Evolutionary conservation across 2,113 vertebrate genomes (phyloP).

Genomic region (Nothoprocta pentlandii): DNA sequence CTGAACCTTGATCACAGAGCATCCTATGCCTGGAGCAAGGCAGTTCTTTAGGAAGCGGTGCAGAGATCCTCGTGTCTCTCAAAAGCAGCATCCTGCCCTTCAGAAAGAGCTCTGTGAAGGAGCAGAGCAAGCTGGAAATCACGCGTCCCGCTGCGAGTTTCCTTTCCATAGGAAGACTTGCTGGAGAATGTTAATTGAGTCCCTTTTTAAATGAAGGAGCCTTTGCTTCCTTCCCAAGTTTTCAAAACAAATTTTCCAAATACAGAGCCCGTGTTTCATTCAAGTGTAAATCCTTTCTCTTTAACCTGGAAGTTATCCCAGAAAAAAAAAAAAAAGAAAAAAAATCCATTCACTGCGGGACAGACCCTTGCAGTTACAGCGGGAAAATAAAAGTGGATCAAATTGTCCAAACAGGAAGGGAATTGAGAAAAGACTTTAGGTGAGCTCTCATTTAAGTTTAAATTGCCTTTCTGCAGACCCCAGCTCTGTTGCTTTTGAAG

Average conservation of each 20-base stretch:
- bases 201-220: constrained; percentile 49
- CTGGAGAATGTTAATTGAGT: constrained; percentile 64
- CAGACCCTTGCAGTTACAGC: constrained; percentile 1
- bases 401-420: constrained; percentile 57
- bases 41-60: constrained; percentile 1
- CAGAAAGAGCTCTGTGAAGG: constrained; percentile 31
- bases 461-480: neutral
- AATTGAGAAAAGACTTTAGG: constrained; percentile 28
- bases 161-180: constrained; percentile 48
- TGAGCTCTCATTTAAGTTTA: neutral
- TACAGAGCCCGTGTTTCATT: constrained; percentile 63
- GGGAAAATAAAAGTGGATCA: constrained; percentile 23
- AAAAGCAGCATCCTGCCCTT: neutral
- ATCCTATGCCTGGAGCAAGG: neutral
- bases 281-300: constrained; percentile 71
- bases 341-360: constrained; percentile 54
- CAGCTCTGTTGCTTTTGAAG: constrained; percentile 35
- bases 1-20: neutral
- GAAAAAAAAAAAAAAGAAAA: constrained; percentile 23
- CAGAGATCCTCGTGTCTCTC: constrained; percentile 15
- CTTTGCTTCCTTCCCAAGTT: constrained; percentile 70
- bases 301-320: constrained; percentile 71
- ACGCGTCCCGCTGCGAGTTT: constrained; percentile 27
- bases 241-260: constrained; percentile 68
- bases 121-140: constrained; percentile 19